Evolutionary conservation across 2,113 vertebrate genomes (phyloP), one percentile per base, ranked within the genome.

Genomic region (Acrocephalus kingi): DNA sequence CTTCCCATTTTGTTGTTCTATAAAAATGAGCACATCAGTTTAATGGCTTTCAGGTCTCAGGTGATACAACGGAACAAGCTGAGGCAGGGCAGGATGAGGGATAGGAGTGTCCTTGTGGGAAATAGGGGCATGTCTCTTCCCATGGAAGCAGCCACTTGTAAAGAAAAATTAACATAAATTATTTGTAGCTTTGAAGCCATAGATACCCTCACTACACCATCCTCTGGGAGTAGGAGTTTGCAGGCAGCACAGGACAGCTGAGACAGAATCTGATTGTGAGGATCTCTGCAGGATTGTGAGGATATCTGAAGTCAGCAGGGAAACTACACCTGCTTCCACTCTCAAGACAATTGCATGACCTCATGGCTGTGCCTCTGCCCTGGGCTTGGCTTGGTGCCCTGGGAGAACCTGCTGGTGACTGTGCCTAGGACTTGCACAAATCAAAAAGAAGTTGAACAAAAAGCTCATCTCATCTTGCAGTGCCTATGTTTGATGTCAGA

Each of bases 101-200:
- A 17, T 22, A 59, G 61, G 71, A 92, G 37, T 45, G 22, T 39
- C 23, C 68, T 81, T 77, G 33, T 87, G 80, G 76, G 73, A 96
- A 78, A 73, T 4, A 63, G 43, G 55, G 21, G 4, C 24, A 59
- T 56, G 45, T 68, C 39, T 52, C 17, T 46, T 88, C 83, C 64
- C n/a, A 10, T 24, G 56, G 31, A 93, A 81, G 69, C 68, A 87
- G 56, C 11, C 41, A 84, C 45, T 63, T 77, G 54, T 90, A 87
- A 71, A 81, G 83, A 82, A 58, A 90, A 86, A 86, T 84, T 89
- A 93, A 31, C 72, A 90, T 95, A 82, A 94, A 96, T 95, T 84
- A 90, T 95, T 92, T 84, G 73, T 83, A 66, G 49, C 37, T 43
- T 92, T 89, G 77, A 87, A 92, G 73, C 18, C 43, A 90, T 22